phyloP scores from a whole-genome alignment of 1,140 invertebrate species.

The Octopus bimaculoides region DNA sequence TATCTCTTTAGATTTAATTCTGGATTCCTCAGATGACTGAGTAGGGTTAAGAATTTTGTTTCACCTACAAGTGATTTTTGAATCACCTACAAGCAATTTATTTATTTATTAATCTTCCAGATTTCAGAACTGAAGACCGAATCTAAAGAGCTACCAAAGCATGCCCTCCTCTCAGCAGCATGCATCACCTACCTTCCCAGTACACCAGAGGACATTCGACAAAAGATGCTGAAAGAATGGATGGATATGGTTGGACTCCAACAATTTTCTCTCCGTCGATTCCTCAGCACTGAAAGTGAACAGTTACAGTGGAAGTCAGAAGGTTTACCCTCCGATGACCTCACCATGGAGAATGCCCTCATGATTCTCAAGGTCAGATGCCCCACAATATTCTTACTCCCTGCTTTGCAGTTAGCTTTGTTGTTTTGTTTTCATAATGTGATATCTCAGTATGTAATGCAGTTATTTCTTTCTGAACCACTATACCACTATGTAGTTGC shows the following conservation, averaged over 20 bases:
- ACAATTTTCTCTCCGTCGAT: slow-evolving; percentile 70
- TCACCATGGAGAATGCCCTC: slow-evolving; percentile 80
- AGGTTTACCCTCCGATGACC: slow-evolving; percentile 76
- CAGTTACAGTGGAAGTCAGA: slow-evolving; percentile 82
- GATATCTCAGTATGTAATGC: no score
- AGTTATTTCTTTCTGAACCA: no score
- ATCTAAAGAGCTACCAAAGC: slow-evolving; percentile 63
- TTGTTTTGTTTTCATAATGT: no score
- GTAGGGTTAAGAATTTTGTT: no score
- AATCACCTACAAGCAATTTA: background rate
- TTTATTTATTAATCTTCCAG: slow-evolving; percentile 24
- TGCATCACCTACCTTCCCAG: slow-evolving; percentile 76
- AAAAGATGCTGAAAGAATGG: slow-evolving; percentile 65
- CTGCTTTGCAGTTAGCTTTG: no score
- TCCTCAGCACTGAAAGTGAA: slow-evolving; percentile 75
- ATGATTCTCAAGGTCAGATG: slow-evolving; percentile 70
- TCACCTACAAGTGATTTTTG: no score
- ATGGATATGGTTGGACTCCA: slow-evolving; percentile 57
- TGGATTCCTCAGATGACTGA: no score
- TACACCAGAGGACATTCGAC: slow-evolving; percentile 68
- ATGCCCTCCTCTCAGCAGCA: slow-evolving; percentile 71
- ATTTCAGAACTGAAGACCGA: slow-evolving; percentile 52
- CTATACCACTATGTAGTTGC: no score
- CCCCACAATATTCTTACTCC: no score
- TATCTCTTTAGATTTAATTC: no score